A percentile compares a stretch with the other conserved stretches of the same genome.
Evolutionary conservation across 2,113 vertebrate species (phyloP).

Genomic region (Sphyrna mokarran): DNA sequence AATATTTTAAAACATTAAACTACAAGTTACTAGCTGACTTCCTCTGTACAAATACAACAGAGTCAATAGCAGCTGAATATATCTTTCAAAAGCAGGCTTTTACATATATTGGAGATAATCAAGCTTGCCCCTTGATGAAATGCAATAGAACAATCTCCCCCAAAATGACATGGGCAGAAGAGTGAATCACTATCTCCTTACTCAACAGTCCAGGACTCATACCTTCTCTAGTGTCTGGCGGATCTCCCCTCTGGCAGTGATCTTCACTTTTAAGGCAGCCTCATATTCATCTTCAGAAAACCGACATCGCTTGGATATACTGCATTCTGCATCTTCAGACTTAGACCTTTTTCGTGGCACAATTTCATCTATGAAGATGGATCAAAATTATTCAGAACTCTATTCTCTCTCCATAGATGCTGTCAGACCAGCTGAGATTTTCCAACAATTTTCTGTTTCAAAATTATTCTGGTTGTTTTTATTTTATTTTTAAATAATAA

Average conservation of each 20-base stretch:
- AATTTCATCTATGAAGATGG: conserved; percentile 53
- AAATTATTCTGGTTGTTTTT: conserved; percentile 39
- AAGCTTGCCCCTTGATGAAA: neutral
- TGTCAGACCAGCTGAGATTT: too few species aligned
- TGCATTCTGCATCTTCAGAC: conserved; percentile 65
- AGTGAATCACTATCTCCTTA: neutral
- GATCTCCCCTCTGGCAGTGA: conserved; percentile 74
- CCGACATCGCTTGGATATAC: conserved; percentile 61
- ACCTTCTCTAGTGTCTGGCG: conserved; percentile 87
- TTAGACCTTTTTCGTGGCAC: conserved; percentile 65
- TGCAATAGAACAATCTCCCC: neutral
- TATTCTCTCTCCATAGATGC: too few species aligned
- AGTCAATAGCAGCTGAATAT: neutral
- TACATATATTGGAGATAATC: neutral
- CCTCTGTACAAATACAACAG: neutral
- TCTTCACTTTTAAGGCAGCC: conserved; percentile 87
- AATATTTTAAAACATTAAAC: neutral
- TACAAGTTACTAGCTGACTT: neutral
- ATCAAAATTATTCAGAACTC: neutral
- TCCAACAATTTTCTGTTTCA: neutral
- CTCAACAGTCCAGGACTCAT: conserved; percentile 32
- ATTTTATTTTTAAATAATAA: conserved; percentile 27
- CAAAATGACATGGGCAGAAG: neutral
- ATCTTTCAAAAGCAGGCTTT: neutral
- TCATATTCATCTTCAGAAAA: conserved; percentile 68